Evolutionary conservation across 2,113 vertebrate species (phyloP).

Genomic region (Periophthalmodon schlosseri): DNA sequence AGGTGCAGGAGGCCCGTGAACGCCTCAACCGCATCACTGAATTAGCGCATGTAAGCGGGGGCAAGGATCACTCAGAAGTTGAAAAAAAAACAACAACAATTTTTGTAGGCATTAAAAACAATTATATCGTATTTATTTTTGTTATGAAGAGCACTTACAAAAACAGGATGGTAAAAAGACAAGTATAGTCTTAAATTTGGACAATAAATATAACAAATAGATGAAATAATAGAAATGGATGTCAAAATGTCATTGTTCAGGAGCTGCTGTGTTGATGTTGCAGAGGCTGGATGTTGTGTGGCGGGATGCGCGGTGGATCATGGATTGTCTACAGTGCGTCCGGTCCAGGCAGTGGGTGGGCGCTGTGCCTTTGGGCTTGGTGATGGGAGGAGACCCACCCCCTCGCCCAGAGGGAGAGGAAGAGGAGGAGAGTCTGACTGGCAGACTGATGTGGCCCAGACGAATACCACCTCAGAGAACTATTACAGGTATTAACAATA

Average conservation of each 20-base stretch:
- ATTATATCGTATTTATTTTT: too few species aligned
- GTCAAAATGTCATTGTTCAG: too few species aligned
- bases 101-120: too few species aligned
- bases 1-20: slow-evolving; percentile 73
- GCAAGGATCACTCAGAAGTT: background rate
- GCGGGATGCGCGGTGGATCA: slow-evolving; percentile 79
- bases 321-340: slow-evolving; percentile 78
- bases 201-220: too few species aligned
- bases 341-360: slow-evolving; percentile 74
- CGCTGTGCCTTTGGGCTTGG: slow-evolving; percentile 71
- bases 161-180: too few species aligned
- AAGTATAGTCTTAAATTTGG: too few species aligned
- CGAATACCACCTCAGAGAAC: slow-evolving; percentile 44
- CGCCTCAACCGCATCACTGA: slow-evolving; percentile 66
- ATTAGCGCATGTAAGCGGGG: slow-evolving; percentile 68
- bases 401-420: slow-evolving; percentile 55
- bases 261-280: background rate
- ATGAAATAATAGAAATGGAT: too few species aligned
- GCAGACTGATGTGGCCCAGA: slow-evolving; percentile 51
- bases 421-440: slow-evolving; percentile 48
- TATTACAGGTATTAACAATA: slow-evolving; percentile 45
- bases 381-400: slow-evolving; percentile 72
- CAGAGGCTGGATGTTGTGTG: slow-evolving; percentile 73
- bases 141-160: too few species aligned
- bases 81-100: too few species aligned